Conservation (phyloP, 1,140 invertebrate species). For the Akabosia matsudoensis region DNA sequence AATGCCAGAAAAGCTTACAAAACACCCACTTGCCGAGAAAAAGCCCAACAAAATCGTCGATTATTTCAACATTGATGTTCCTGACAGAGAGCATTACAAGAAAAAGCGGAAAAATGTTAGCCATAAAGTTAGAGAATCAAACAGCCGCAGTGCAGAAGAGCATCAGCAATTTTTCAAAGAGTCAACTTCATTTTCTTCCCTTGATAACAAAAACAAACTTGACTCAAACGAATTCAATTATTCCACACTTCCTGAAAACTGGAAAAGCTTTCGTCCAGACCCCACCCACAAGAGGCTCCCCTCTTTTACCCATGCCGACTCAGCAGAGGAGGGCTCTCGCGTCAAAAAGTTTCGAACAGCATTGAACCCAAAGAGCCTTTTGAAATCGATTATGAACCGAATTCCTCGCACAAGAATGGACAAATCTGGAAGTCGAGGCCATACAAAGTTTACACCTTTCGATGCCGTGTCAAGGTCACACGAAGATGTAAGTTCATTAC, state of each 20-base stretch:
- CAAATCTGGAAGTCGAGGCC: background rate
- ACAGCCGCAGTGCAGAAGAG: slow-evolving; percentile 6
- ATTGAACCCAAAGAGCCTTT: background rate
- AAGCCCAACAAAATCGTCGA: background rate
- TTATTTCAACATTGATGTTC: background rate
- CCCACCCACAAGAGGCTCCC: slow-evolving; percentile 32
- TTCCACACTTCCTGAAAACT: slow-evolving; percentile 29
- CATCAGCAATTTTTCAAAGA: too few species aligned
- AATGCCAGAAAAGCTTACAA: background rate
- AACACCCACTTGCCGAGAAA: background rate
- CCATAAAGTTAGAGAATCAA: too few species aligned
- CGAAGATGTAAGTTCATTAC: background rate
- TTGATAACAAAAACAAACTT: background rate
- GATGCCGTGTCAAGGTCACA: background rate
- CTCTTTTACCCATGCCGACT: slow-evolving; percentile 31
- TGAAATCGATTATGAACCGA: background rate
- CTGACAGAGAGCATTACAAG: background rate
- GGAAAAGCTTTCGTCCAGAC: slow-evolving; percentile 21
- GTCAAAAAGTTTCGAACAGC: background rate
- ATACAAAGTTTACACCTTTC: slow-evolving; percentile 8
- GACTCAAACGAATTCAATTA: slow-evolving; percentile 17
- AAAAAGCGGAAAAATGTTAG: background rate
- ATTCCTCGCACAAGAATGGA: background rate
- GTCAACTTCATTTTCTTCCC: background rate
- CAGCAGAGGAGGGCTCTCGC: background rate